Conservation (phyloP, 53 echinoderm and acorn worm species). For the Luidia sarsii region DNA sequence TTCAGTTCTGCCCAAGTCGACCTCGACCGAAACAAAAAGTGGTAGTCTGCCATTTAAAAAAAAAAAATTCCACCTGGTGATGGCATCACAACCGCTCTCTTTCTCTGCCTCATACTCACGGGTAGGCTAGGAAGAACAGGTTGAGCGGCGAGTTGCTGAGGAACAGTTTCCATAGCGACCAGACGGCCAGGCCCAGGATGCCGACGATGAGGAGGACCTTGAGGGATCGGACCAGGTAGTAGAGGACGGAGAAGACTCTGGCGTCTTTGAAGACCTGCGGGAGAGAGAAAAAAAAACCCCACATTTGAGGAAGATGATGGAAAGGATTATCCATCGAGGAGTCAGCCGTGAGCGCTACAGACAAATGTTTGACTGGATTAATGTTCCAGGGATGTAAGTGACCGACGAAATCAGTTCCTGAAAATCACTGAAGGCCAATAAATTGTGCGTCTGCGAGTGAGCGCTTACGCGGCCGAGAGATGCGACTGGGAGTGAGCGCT, state of each 20-base stretch:
- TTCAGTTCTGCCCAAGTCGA: background rate
- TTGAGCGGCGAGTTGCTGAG: constrained; percentile 94
- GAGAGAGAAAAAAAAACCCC: background rate
- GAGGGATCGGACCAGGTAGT: constrained; percentile 74
- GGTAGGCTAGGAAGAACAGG: constrained; percentile 93
- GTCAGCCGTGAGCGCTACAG: background rate
- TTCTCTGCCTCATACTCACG: constrained; percentile 72
- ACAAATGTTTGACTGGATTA: too few species aligned
- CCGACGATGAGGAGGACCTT: constrained; percentile 67
- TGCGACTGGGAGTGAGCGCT: too few species aligned
- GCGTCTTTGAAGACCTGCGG: constrained; percentile 52
- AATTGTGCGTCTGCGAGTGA: too few species aligned
- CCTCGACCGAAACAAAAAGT: too few species aligned
- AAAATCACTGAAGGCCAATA: too few species aligned
- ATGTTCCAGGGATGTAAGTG: too few species aligned
- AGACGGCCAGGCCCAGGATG: constrained; percentile 68
- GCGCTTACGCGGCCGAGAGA: too few species aligned
- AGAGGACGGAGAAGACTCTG: constrained; percentile 66
- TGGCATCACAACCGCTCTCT: background rate
- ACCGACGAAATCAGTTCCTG: too few species aligned
- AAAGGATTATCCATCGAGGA: background rate
- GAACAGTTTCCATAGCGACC: constrained; percentile 94
- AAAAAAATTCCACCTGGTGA: too few species aligned
- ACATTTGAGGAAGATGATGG: too few species aligned
- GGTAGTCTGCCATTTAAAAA: too few species aligned